Evolutionary conservation across 2,888 invertebrate species (phyloP).

Genomic region (Seira sanloemensis): DNA sequence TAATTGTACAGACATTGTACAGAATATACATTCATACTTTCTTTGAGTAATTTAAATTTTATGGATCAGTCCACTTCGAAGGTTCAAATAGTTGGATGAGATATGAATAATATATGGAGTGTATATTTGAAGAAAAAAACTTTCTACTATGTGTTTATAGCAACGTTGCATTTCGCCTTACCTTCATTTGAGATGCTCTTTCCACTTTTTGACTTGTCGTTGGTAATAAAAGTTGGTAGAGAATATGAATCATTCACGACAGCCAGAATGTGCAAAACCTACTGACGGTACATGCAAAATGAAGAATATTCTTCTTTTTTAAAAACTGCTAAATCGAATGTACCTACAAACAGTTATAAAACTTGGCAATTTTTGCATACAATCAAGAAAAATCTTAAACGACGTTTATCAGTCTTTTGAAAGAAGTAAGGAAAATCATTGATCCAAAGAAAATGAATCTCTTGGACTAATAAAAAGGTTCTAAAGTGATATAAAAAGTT

Average conservation of each 20-base stretch:
- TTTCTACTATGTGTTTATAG: background rate
- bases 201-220: background rate
- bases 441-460: background rate
- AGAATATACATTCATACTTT: no score
- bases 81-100: constrained; percentile 46
- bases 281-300: no score
- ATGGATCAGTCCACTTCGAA: constrained; percentile 53
- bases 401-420: background rate
- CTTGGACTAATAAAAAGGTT: background rate
- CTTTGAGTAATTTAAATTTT: constrained; percentile 46
- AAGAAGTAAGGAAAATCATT: background rate
- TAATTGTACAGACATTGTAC: no score
- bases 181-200: background rate
- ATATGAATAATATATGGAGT: constrained; percentile 53
- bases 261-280: background rate
- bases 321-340: background rate
- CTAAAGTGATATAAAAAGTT: background rate
- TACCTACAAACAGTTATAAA: background rate
- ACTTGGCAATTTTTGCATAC: constrained; percentile 1
- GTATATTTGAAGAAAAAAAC: no score
- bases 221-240: constrained; percentile 45
- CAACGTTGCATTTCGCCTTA: constrained; percentile 11
- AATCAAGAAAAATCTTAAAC: background rate
- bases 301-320: no score
- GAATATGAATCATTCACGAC: constrained; percentile 52